Evolutionary conservation across 2,888 invertebrate species (phyloP).

Genomic region (Caenorhabditis sp.): DNA sequence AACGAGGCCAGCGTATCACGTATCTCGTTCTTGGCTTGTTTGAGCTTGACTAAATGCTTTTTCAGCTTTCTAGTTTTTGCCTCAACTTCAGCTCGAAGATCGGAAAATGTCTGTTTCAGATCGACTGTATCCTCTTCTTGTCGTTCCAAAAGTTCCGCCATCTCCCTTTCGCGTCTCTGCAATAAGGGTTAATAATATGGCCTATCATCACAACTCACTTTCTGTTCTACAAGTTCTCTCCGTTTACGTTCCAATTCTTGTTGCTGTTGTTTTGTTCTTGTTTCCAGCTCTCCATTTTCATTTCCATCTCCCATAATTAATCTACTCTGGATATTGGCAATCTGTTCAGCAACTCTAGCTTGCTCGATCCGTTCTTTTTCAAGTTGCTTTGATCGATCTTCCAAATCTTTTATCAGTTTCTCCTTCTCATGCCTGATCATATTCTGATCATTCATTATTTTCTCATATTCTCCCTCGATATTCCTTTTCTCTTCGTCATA

Average conservation of each 20-base stretch:
- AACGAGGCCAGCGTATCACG: slow-evolving; percentile 86
- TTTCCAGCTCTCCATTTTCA: slow-evolving; percentile 86
- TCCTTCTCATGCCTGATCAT: slow-evolving; percentile 54
- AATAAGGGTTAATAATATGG: too few relatives aligned
- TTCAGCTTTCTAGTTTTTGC: slow-evolving; percentile 91
- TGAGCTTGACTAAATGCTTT: slow-evolving; percentile 83
- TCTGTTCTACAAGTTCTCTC: slow-evolving; percentile 87
- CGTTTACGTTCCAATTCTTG: slow-evolving; percentile 84
- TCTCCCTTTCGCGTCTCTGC: slow-evolving; percentile 80
- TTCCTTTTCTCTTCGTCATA: slow-evolving; percentile 72
- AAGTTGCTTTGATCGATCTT: slow-evolving; percentile 18
- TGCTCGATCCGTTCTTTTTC: slow-evolving; percentile 69
- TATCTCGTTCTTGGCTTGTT: slow-evolving; percentile 75
- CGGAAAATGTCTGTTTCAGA: slow-evolving; percentile 87
- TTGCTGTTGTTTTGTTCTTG: slow-evolving; percentile 93
- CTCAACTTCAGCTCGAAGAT: slow-evolving; percentile 94
- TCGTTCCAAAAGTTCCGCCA: slow-evolving; percentile 89
- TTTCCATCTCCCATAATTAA: slow-evolving; percentile 81
- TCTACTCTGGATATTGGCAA: slow-evolving; percentile 85
- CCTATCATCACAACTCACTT: slow-evolving; percentile 66
- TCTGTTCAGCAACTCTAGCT: slow-evolving; percentile 55
- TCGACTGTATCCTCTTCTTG: slow-evolving; percentile 92
- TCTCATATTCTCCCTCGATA: slow-evolving; percentile 73
- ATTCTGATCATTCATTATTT: slow-evolving; percentile 71
- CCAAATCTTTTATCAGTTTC: slow-evolving; percentile 32